phyloP scores from a whole-genome alignment of 2,888 invertebrate genomes.

The Stenolophus ochropezus region DNA sequence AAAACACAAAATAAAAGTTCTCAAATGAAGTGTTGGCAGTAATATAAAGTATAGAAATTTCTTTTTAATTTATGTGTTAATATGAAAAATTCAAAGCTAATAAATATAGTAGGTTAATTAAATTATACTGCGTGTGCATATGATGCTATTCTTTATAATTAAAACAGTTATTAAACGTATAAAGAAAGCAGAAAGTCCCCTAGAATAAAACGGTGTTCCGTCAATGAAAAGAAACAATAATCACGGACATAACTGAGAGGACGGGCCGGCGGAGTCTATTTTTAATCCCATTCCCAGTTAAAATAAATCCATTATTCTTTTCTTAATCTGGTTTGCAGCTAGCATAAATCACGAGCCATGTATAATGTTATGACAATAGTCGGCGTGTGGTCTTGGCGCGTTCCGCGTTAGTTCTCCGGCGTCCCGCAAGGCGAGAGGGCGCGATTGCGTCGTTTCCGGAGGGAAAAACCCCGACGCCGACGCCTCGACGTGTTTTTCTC shows the following conservation, averaged over 20 bases:
- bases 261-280: slow-evolving; percentile 36
- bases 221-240: slow-evolving; percentile 23
- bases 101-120: too few relatives aligned
- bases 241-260: slow-evolving; percentile 31
- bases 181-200: too few relatives aligned
- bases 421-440: slow-evolving; percentile 39
- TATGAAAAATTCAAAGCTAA: too few relatives aligned
- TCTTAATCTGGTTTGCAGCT: slow-evolving; percentile 59
- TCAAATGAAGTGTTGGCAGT: too few relatives aligned
- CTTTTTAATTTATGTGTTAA: too few relatives aligned
- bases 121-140: too few relatives aligned
- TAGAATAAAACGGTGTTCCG: background rate
- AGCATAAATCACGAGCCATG: slow-evolving; percentile 55
- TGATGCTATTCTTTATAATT: too few relatives aligned
- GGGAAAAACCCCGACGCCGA: slow-evolving; percentile 32
- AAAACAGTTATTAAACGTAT: too few relatives aligned
- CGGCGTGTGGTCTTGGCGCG: slow-evolving; percentile 54
- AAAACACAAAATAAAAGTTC: too few relatives aligned
- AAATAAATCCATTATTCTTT: slow-evolving; percentile 60
- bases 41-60: too few relatives aligned
- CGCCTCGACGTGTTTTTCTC: slow-evolving; percentile 41
- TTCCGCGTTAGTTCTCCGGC: slow-evolving; percentile 33
- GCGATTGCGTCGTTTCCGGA: slow-evolving; percentile 41
- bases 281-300: slow-evolving; percentile 57
- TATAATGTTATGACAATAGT: slow-evolving; percentile 59